A percentile compares a stretch with the other conserved stretches of the same genome.
Evolutionary conservation across 2,888 invertebrate genomes (phyloP).

Genomic region (Diploptera punctata): DNA sequence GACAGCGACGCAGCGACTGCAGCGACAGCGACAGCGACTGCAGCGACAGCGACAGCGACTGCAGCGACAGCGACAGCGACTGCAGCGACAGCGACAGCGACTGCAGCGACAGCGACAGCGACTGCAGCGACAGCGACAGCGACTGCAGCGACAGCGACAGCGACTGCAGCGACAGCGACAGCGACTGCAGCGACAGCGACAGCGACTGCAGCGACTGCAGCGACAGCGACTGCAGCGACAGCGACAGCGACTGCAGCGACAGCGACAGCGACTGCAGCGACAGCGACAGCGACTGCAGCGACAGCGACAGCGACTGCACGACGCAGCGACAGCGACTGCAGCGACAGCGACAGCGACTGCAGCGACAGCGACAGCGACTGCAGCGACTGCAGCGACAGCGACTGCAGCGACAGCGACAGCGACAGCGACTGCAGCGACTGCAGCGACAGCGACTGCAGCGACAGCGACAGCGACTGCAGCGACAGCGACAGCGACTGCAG

Average conservation of each 20-base stretch:
- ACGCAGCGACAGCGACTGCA: conserved; percentile 1
- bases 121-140: not conserved
- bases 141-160: not conserved
- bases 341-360: too few relatives aligned
- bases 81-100: conserved; percentile 3
- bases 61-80: not conserved
- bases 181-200: not conserved
- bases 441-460: not conserved
- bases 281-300: not conserved
- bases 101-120: too few relatives aligned
- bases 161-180: not conserved
- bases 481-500: not conserved
- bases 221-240: too few relatives aligned
- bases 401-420: not conserved
- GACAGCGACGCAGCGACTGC: conserved; percentile 12
- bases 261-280: not conserved
- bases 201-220: not conserved
- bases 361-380: not conserved
- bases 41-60: not conserved
- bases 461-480: not conserved
- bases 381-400: conserved; percentile 5
- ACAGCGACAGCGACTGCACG: too few relatives aligned
- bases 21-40: conserved; percentile 9
- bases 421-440: not conserved
- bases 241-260: not conserved